Percentiles rank a stretch among this genome's conserved stretches.
Conservation (phyloP, 2,888 invertebrate species). For the Scaptomyza tumidula region DNA sequence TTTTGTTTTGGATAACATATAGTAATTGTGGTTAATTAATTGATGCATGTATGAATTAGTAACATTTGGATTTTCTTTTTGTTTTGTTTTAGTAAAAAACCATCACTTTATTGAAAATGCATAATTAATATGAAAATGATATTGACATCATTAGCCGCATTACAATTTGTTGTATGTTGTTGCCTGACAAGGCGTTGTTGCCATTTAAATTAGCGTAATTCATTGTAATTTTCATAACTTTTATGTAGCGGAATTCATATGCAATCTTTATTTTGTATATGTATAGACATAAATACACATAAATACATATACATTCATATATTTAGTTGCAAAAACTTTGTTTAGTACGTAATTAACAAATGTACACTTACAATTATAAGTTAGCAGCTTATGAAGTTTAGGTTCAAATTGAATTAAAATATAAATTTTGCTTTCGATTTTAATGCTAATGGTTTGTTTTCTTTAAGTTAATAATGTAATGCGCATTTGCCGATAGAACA, state of each 20-base stretch:
- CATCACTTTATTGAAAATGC: conserved; percentile 80
- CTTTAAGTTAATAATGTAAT: conserved; percentile 31
- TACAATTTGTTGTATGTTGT: conserved; percentile 49
- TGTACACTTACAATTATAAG: conserved; percentile 67
- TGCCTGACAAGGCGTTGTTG: conserved; percentile 22
- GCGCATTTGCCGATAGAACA: conserved; percentile 35
- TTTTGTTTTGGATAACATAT: neutral
- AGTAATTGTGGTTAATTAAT: conserved; percentile 22
- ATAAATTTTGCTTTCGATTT: conserved; percentile 23
- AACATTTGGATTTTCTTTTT: conserved; percentile 18
- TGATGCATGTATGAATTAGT: conserved; percentile 23
- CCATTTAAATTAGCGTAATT: conserved; percentile 25
- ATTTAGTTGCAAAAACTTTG: conserved; percentile 55
- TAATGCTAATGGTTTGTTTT: conserved; percentile 22
- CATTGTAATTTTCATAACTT: conserved; percentile 15
- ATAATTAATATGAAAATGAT: conserved; percentile 77
- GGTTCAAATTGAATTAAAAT: conserved; percentile 38
- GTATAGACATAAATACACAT: conserved; percentile 42
- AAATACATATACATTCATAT: conserved; percentile 47
- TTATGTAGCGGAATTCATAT: conserved; percentile 41
- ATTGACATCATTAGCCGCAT: conserved; percentile 66
- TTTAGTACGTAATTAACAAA: conserved; percentile 72
- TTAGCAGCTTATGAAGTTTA: conserved; percentile 59
- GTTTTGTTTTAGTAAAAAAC: conserved; percentile 72
- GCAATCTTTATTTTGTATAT: conserved; percentile 20